These are phyloP conservation scores for Lateolabrax maculatus DNA, from an alignment of 2,797 vertebrate species.

Conservation along the genomic window DNA sequence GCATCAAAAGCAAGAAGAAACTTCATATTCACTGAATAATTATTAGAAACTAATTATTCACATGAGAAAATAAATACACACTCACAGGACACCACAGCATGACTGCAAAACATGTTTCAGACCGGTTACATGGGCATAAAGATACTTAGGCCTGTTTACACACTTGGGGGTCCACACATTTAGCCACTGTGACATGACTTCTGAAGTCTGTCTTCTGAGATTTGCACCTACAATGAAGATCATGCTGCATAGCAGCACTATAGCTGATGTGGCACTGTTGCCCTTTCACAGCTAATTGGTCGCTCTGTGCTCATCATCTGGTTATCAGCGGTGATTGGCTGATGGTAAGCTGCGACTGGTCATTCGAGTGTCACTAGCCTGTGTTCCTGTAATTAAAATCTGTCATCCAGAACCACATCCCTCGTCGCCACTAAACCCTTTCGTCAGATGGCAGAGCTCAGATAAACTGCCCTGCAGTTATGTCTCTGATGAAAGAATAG, in stretches of 20 bases:
- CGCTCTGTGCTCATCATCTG: conserved; percentile 80
- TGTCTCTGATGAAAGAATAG: conserved; percentile 65
- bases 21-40: too few relatives aligned
- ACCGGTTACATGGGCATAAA: conserved; percentile 26
- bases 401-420: conserved; percentile 88
- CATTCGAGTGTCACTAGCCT: conserved; percentile 85
- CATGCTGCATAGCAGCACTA: conserved; percentile 67
- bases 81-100: background rate
- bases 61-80: background rate
- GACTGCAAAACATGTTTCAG: conserved; percentile 7
- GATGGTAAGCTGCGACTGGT: conserved; percentile 83
- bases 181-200: conserved; percentile 55
- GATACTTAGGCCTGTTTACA: conserved; percentile 24
- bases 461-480: conserved; percentile 83
- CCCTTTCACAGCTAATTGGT: conserved; percentile 82
- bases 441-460: conserved; percentile 85
- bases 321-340: conserved; percentile 85
- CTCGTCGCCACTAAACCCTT: conserved; percentile 83
- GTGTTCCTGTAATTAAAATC: conserved; percentile 89
- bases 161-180: conserved; percentile 39
- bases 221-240: conserved; percentile 70
- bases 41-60: background rate
- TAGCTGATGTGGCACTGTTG: conserved; percentile 73
- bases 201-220: conserved; percentile 59
- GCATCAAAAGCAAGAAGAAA: background rate